Evolutionary conservation across 2,888 invertebrate species (phyloP).

Genomic region (Pristionchus fissidentatus): DNA sequence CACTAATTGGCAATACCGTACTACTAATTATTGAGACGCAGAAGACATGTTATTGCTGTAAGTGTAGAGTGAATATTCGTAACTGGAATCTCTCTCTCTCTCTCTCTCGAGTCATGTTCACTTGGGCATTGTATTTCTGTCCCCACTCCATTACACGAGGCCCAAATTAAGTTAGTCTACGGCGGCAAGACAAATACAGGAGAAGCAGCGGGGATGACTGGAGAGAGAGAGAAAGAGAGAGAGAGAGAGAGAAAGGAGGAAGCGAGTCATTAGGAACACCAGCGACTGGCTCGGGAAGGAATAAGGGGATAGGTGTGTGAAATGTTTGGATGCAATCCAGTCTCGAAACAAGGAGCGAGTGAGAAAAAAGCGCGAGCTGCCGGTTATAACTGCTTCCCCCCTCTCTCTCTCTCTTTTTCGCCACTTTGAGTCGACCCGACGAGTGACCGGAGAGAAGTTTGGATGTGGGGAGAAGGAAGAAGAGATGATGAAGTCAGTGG

Average conservation of each 20-base stretch:
- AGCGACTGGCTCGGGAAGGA: no score
- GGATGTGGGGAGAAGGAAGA: background rate
- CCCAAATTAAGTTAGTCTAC: background rate
- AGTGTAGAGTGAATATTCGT: no score
- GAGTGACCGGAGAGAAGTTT: slow-evolving; percentile 12
- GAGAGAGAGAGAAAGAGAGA: slow-evolving; percentile 5
- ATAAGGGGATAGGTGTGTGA: background rate
- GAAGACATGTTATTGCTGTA: background rate
- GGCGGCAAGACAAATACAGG: slow-evolving; percentile 16
- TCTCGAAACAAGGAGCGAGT: background rate
- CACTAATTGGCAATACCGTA: no score
- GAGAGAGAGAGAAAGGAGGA: background rate
- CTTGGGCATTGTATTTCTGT: slow-evolving; percentile 32
- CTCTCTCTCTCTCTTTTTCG: no score
- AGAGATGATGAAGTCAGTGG: slow-evolving; percentile 38
- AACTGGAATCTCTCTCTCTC: no score
- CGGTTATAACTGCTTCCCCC: background rate
- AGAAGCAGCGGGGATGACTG: background rate
- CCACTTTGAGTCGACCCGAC: no score
- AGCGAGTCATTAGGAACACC: slow-evolving; percentile 6
- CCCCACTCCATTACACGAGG: slow-evolving; percentile 38
- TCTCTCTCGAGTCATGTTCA: no score
- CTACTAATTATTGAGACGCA: background rate
- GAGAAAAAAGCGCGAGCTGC: no score
- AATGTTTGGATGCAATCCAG: background rate